Base-by-base conservation (phyloP, 2,797 vertebrate species). In the Intellagama lesueurii region DNA sequence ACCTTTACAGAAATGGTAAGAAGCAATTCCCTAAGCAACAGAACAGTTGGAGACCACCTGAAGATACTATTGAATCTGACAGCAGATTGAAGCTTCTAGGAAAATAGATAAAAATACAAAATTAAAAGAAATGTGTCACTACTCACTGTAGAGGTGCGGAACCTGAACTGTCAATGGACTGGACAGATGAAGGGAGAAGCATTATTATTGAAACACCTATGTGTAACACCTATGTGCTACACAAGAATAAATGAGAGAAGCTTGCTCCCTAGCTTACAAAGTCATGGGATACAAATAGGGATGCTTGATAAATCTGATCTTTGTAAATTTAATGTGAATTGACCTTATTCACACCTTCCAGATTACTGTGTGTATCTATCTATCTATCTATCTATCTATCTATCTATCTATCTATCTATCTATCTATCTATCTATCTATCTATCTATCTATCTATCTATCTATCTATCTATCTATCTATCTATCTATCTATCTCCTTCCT, bases 11-110 rank as follows among this genome's bases (percentile, higher is more conserved):
- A 77, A 88, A 77, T 78, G 24, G 26, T 77, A 78, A 56, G 81
- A 88, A 88, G 47, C 28, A 82, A 88, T 82, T 82, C 56, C 79
- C 40, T 47, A 82, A 75, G 47, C 30, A 88, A 78, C 44, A 83
- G 17, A 56, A 60, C 69, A 76, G 12, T 49, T 77, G 47, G n/a
- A 66, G 30, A 64, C 72, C 44, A 83, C 72, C n/a, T 60, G 68
- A 47, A 81, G 68, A 40, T 44, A 81, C 22, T 56, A 83, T 3
- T 49, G 81, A 69, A 56, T 83, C 11, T 83, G 60, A 69, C 44
- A 88, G 44, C 49, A 73, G 79, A 47, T 44, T 56, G 14, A 60
- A 56, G 49, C 35, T 73, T 73, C 17, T 16, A 44, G 17, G 78
- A 44, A 80, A 87, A 79, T 8, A 79, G 75, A 24, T 9, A 52